Evolutionary conservation across 2,888 invertebrate species (phyloP).

Genomic region (Sialis fuliginosa): DNA sequence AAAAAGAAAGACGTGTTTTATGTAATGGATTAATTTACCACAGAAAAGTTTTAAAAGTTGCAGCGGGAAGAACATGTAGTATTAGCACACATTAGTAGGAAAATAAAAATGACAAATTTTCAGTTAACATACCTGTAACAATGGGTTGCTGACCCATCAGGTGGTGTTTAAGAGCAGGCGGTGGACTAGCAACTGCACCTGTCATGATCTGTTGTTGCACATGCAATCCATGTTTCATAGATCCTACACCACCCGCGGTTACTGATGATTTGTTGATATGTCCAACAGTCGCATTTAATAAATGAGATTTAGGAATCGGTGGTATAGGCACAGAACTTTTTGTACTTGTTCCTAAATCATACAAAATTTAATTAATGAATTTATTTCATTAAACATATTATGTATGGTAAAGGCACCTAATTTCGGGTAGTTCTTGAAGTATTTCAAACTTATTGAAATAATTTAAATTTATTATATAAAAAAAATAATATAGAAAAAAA

Average conservation of each 20-base stretch:
- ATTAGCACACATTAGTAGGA: no score
- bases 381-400: no score
- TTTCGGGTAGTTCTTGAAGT: no score
- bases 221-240: conserved; percentile 12
- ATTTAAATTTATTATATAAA: no score
- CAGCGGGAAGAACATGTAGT: no score
- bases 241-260: conserved; percentile 5
- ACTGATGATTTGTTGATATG: conserved; percentile 2
- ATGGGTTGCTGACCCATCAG: conserved; percentile 26
- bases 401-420: no score
- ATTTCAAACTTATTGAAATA: no score
- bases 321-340: conserved; percentile 10
- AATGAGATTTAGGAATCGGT: conserved; percentile 25
- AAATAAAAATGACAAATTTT: no score
- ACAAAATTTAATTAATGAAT: no score
- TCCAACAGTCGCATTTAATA: conserved; percentile 21
- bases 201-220: conserved; percentile 25
- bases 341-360: not conserved
- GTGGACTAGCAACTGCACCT: conserved; percentile 36
- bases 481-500: no score
- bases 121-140: conserved; percentile 17
- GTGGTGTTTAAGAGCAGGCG: conserved; percentile 25
- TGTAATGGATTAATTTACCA: not conserved
- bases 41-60: not conserved
- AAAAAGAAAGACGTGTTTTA: not conserved